A percentile compares a stretch with the other conserved stretches of the same genome.
Evolutionary conservation across 2,888 invertebrate genomes (phyloP).

Genomic region (Itoplectis maculator): DNA sequence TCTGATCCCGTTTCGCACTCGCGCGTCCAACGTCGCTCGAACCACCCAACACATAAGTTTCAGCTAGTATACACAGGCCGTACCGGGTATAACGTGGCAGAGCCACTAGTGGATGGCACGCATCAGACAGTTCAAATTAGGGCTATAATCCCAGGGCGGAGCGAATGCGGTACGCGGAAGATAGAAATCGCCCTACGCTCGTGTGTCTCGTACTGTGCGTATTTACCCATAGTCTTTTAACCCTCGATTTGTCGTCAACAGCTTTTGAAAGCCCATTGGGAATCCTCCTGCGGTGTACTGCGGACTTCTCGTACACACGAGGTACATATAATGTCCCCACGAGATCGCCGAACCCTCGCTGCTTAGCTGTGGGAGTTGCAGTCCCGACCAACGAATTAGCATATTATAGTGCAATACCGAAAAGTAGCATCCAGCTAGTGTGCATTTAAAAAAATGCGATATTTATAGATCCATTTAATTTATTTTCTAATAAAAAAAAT

Average conservation of each 20-base stretch:
- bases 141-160: constrained; percentile 81
- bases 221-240: constrained; percentile 84
- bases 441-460: neutral
- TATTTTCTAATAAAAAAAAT: too few species aligned
- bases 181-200: constrained; percentile 75
- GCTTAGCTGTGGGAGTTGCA: constrained; percentile 48
- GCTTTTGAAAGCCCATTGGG: constrained; percentile 82
- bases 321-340: constrained; percentile 33
- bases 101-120: constrained; percentile 48
- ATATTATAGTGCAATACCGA: constrained; percentile 13
- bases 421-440: neutral
- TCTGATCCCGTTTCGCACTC: constrained; percentile 38
- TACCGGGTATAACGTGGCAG: neutral
- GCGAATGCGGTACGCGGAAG: constrained; percentile 71
- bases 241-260: constrained; percentile 85
- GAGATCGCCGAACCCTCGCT: constrained; percentile 19
- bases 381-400: constrained; percentile 15
- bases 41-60: constrained; percentile 23
- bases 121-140: constrained; percentile 79
- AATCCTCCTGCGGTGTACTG: constrained; percentile 70
- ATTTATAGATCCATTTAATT: too few species aligned
- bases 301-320: constrained; percentile 34
- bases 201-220: constrained; percentile 72
- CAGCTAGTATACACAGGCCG: constrained; percentile 16
- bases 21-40: constrained; percentile 28